Percentiles rank a stretch among this genome's conserved stretches.
These are phyloP conservation scores for Pungitius pungitius DNA, from an alignment of 2,113 vertebrate species.

Conservation along the genomic window DNA sequence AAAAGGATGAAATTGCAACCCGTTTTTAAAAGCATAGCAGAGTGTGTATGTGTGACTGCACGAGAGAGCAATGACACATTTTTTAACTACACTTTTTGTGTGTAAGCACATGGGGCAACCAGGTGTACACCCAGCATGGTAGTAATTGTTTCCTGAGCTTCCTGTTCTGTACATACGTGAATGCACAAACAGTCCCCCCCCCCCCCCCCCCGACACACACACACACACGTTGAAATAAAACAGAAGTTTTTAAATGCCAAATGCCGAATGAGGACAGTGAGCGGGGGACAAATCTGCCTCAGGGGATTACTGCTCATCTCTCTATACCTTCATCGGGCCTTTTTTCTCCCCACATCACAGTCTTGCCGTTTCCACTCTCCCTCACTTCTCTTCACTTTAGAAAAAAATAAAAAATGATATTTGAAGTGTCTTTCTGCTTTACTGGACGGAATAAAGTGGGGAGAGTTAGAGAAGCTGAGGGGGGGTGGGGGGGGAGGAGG, in stretches of 20 bases:
- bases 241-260: slow-evolving; percentile 40
- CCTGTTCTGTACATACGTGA: slow-evolving; percentile 19
- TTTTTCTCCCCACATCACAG: slow-evolving; percentile 23
- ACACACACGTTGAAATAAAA: slow-evolving; percentile 17
- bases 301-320: slow-evolving; percentile 30
- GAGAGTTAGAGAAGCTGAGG: not conserved
- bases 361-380: slow-evolving; percentile 11
- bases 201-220: slow-evolving; percentile 3
- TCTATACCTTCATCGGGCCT: slow-evolving; percentile 36
- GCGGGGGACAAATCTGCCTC: slow-evolving; percentile 18
- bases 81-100: slow-evolving; percentile 24
- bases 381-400: slow-evolving; percentile 29
- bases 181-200: slow-evolving; percentile 3
- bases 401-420: slow-evolving; percentile 5
- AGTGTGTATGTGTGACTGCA: slow-evolving; percentile 12
- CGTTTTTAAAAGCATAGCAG: slow-evolving; percentile 19
- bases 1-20: slow-evolving; percentile 22
- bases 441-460: slow-evolving; percentile 24
- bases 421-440: slow-evolving; percentile 29
- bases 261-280: slow-evolving; percentile 46
- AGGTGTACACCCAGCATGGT: slow-evolving; percentile 64
- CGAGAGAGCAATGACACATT: slow-evolving; percentile 41
- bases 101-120: slow-evolving; percentile 37
- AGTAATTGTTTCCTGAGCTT: slow-evolving; percentile 65
- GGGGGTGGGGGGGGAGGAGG: not conserved